phyloP scores from a whole-genome alignment of 2,888 invertebrate species.

The Pammene fasciana region DNA sequence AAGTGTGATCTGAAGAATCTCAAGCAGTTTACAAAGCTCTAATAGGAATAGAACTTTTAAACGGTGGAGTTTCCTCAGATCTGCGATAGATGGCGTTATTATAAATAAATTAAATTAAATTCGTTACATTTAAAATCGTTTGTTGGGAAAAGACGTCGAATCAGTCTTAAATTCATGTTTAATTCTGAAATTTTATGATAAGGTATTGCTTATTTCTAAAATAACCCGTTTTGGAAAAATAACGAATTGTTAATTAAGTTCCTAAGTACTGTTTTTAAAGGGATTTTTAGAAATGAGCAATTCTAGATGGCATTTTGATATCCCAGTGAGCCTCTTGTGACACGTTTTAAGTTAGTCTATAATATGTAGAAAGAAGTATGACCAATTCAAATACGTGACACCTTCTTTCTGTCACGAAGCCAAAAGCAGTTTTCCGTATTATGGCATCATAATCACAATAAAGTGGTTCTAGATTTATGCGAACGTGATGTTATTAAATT shows the following conservation, averaged over 20 bases:
- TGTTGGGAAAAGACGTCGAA: constrained; percentile 35
- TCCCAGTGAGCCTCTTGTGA: constrained; percentile 19
- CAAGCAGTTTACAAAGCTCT: constrained; percentile 47
- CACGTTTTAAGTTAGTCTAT: not conserved
- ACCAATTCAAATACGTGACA: not conserved
- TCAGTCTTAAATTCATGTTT: constrained; percentile 32
- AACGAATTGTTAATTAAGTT: not conserved
- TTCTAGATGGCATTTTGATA: constrained; percentile 13
- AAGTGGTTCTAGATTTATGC: not conserved
- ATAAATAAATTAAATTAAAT: constrained; percentile 41
- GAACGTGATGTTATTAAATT: not conserved
- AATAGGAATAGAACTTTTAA: constrained; percentile 44
- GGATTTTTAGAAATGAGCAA: constrained; percentile 10
- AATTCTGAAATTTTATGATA: constrained; percentile 29
- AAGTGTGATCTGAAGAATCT: constrained; percentile 46
- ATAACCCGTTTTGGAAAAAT: constrained; percentile 15
- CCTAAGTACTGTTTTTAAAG: not conserved
- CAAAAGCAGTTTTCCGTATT: not conserved
- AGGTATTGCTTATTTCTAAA: constrained; percentile 13
- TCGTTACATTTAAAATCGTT: constrained; percentile 37
- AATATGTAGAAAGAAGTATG: not conserved
- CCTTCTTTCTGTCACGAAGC: too few relatives aligned
- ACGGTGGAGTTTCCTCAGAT: constrained; percentile 49
- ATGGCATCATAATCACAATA: constrained; percentile 14
- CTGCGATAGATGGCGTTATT: constrained; percentile 46